Base-by-base conservation (phyloP, 2,113 vertebrate species). In the Entelurus aequoreus region DNA sequence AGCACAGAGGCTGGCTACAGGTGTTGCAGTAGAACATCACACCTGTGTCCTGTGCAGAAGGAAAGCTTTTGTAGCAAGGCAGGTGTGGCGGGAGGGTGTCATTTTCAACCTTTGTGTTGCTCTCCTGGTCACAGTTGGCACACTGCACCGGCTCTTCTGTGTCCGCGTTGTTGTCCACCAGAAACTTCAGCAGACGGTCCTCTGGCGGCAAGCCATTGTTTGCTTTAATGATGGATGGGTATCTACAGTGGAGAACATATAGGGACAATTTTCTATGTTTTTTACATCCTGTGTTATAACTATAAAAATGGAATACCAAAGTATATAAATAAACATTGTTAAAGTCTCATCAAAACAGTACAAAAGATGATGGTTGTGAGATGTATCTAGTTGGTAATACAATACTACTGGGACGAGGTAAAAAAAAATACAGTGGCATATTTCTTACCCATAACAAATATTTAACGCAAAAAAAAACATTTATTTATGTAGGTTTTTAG, bases 21-120 rank as follows among this genome's bases (percentile, higher is more conserved):
- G 94, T 97, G 88, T 96, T 96, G 83, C 95, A 97, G 90, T 93
- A 98, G 78, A 90, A 94, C 86, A 94, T 94, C 87, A 91, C 75
- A 61, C 93, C 93, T 6, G 90, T 58, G 53, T 96, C 94, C 96
- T 98, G 78, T 0, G 40, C 13, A 58, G n/a, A 42, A 60, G 15
- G 3, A 10, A 16, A 44, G 2, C 44, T 8, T 10, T 54, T 35
- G 50, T 28, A 35, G 13, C n/a, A 14, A 35, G 21, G 13, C 51
- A 35, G 10, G 14, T 40, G 7, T 49, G 16, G 51, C 48, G 14
- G 8, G 19, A 56, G 1, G 35, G 13, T 38, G 51, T 68, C 13
- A 50, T 0, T 21, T 35, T 63, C 48, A 75, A 92, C 94, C 92
- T 93, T 92, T 72, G 90, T 88, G 62, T 81, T 83, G 72, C 91